Evolutionary conservation across 2,888 invertebrate genomes (phyloP).

Genomic region (Imbricaverruca yamaguchii): DNA sequence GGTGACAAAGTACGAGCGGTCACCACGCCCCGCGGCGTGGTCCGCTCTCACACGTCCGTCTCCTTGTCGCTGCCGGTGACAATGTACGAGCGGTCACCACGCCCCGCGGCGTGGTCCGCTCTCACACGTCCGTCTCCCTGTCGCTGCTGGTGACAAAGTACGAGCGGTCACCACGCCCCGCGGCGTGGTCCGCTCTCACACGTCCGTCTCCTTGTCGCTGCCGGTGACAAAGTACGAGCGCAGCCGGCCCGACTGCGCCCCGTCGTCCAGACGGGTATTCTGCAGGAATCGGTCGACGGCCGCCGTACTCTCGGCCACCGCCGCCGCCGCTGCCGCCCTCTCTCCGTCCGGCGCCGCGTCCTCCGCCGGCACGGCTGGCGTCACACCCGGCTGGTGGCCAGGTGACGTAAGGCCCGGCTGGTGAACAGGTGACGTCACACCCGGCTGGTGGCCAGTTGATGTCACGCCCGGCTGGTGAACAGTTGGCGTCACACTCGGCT

Average conservation of each 20-base stretch:
- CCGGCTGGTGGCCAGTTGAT: constrained; percentile 27
- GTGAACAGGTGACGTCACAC: too few species aligned
- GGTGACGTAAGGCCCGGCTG: constrained; percentile 4
- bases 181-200: constrained; percentile 33
- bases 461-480: constrained; percentile 25
- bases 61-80: constrained; percentile 22
- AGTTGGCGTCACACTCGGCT: not conserved
- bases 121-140: not conserved
- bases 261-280: not conserved
- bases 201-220: constrained; percentile 10
- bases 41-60: constrained; percentile 28
- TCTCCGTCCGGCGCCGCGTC: constrained; percentile 28
- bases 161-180: too few species aligned
- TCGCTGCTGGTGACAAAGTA: too few species aligned
- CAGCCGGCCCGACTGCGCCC: constrained; percentile 21
- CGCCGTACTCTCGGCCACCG: not conserved
- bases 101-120: constrained; percentile 31
- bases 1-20: too few species aligned
- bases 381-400: constrained; percentile 23
- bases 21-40: constrained; percentile 24
- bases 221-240: constrained; percentile 29
- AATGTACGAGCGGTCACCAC: too few species aligned
- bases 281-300: not conserved
- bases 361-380: constrained; percentile 23
- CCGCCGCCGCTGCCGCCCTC: too few species aligned